Evolutionary conservation across 2,888 invertebrate genomes (phyloP).

Genomic region (Gryllus longicercus): DNA sequence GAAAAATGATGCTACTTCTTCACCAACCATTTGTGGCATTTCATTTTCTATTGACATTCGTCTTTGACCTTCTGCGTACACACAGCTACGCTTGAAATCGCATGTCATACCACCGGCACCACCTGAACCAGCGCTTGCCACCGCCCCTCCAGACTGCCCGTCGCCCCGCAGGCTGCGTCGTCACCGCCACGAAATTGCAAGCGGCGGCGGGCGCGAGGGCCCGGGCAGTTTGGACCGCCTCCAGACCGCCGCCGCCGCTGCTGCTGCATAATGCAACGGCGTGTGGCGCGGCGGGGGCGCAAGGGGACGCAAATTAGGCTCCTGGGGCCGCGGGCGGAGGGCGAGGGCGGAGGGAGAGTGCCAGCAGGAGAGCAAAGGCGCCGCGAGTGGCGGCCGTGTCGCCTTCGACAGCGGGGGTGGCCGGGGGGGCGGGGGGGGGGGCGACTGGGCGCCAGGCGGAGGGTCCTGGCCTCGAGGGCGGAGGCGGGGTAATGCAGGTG

Average conservation of each 20-base stretch:
- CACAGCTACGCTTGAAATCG: not conserved
- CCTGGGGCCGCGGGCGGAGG: not conserved
- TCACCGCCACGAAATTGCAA: not conserved
- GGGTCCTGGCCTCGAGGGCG: no score
- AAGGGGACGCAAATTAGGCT: conserved; percentile 3
- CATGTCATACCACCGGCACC: not conserved
- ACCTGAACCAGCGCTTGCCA: not conserved
- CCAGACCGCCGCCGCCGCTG: not conserved
- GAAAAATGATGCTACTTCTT: no score
- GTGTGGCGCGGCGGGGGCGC: not conserved
- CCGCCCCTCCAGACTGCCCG: not conserved
- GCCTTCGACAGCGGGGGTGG: not conserved
- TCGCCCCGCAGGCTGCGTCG: not conserved
- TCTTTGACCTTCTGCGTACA: no score
- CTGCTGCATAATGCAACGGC: not conserved
- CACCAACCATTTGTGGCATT: no score
- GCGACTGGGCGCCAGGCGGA: no score
- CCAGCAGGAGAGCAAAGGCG: no score
- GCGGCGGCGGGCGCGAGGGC: not conserved
- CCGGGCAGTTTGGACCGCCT: conserved; percentile 17
- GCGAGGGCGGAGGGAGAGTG: not conserved
- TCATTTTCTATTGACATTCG: no score
- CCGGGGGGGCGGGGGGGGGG: not conserved
- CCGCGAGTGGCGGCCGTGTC: not conserved
- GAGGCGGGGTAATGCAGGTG: no score